These are phyloP conservation scores for Archilochus colubris DNA, from an alignment of 2,113 vertebrate genomes.

Conservation along the genomic window DNA sequence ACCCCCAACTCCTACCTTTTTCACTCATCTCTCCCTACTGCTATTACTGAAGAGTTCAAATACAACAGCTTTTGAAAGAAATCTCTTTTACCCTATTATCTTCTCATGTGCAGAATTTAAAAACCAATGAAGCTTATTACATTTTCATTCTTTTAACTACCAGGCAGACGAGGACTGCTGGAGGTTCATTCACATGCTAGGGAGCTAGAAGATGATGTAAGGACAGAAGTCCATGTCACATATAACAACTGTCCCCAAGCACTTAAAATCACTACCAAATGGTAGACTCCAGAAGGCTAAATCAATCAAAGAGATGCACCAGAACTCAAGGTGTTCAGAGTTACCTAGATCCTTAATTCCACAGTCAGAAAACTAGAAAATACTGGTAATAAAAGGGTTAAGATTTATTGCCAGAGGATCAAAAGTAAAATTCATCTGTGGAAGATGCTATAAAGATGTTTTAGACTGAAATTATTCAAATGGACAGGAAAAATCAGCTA, in stretches of 20 bases:
- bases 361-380: background rate
- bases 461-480: background rate
- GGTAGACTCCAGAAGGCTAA: background rate
- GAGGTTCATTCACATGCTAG: background rate
- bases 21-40: background rate
- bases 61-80: background rate
- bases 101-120: background rate
- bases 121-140: background rate
- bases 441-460: background rate
- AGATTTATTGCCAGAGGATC: background rate
- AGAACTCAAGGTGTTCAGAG: background rate
- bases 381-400: background rate
- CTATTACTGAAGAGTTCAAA: background rate
- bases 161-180: background rate
- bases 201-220: background rate
- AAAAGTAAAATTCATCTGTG: background rate
- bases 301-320: background rate
- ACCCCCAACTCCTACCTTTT: background rate
- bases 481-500: background rate
- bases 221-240: background rate
- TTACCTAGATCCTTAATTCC: background rate
- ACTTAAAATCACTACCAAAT: background rate
- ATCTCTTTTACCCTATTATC: background rate
- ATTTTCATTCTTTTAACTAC: constrained; percentile 27
- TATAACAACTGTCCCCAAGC: background rate